A percentile compares a stretch with the other conserved stretches of the same genome.
Evolutionary conservation across 2,888 invertebrate species (phyloP).

Genomic region (Tetragnatha montana): DNA sequence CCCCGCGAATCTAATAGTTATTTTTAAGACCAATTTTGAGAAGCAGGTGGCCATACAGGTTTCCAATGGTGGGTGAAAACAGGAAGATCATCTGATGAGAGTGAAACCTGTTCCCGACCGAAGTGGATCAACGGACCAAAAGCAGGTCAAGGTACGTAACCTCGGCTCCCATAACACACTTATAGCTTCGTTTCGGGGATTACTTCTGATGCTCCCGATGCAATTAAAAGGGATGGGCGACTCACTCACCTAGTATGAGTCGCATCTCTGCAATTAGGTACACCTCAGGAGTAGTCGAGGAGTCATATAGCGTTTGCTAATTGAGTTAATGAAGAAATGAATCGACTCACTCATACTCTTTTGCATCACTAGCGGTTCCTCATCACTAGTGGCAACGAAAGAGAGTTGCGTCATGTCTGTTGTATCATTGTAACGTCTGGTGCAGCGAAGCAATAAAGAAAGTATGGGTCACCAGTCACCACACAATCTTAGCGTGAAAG

Average conservation of each 20-base stretch:
- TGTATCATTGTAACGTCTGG: neutral
- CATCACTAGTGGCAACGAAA: neutral
- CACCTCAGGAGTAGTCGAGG: too few relatives aligned
- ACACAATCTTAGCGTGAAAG: neutral
- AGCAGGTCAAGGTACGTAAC: slow-evolving; percentile 56
- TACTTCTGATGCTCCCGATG: slow-evolving; percentile 22
- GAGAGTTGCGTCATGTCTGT: neutral
- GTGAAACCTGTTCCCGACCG: slow-evolving; percentile 44
- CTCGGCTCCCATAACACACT: slow-evolving; percentile 33
- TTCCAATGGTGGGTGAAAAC: slow-evolving; percentile 6
- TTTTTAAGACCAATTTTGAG: slow-evolving; percentile 33
- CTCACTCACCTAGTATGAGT: too few relatives aligned
- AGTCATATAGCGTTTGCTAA: too few relatives aligned
- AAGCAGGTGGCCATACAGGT: slow-evolving; percentile 4
- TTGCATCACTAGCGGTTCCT: neutral
- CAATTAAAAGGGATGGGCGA: slow-evolving; percentile 20
- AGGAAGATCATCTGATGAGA: slow-evolving; percentile 2
- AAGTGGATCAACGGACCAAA: slow-evolving; percentile 49
- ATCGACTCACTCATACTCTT: neutral
- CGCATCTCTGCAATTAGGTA: too few relatives aligned
- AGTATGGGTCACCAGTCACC: neutral
- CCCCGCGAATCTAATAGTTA: neutral
- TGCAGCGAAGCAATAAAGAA: neutral
- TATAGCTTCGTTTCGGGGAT: neutral
- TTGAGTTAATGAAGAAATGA: neutral